Conservation (phyloP, 92 coral and sea anemone genomes). For the Epizoanthus illoricatus region DNA sequence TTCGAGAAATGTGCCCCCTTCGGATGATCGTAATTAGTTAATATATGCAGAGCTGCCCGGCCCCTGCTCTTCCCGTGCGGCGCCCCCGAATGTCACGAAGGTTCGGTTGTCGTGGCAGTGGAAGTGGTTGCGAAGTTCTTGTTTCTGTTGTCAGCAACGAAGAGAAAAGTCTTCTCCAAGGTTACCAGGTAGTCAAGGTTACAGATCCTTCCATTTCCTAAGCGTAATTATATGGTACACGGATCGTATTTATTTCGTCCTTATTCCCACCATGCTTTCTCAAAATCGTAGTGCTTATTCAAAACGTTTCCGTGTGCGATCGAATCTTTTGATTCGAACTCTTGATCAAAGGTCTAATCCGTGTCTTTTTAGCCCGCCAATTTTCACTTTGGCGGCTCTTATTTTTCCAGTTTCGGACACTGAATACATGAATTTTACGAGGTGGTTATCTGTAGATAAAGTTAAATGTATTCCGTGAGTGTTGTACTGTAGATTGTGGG, state of each 20-base stretch:
- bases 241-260: slow-evolving; percentile 72
- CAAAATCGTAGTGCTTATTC: slow-evolving; percentile 27
- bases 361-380: slow-evolving; percentile 40
- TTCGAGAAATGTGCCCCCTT: too few species aligned
- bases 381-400: slow-evolving; percentile 30
- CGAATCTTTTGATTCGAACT: slow-evolving; percentile 13
- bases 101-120: slow-evolving; percentile 82
- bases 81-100: slow-evolving; percentile 37
- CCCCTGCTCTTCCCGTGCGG: slow-evolving; percentile 6
- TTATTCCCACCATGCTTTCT: slow-evolving; percentile 35
- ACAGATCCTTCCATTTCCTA: slow-evolving; percentile 99
- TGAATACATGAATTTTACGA: slow-evolving; percentile 25
- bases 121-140: slow-evolving; percentile 98
- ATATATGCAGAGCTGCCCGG: slow-evolving; percentile 1
- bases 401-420: slow-evolving; percentile 2
- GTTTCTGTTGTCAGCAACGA: slow-evolving; percentile 96
- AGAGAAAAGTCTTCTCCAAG: slow-evolving; percentile 99
- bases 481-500: neutral
- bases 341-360: slow-evolving; percentile 22
- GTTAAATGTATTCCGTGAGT: slow-evolving; percentile 6
- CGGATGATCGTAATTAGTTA: neutral
- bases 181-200: slow-evolving; percentile 99
- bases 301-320: slow-evolving; percentile 29
- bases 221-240: slow-evolving; percentile 74
- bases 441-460: slow-evolving; percentile 29